Evolutionary conservation across 1,140 invertebrate species (phyloP).

Genomic region (Globodera rostochiensis): DNA sequence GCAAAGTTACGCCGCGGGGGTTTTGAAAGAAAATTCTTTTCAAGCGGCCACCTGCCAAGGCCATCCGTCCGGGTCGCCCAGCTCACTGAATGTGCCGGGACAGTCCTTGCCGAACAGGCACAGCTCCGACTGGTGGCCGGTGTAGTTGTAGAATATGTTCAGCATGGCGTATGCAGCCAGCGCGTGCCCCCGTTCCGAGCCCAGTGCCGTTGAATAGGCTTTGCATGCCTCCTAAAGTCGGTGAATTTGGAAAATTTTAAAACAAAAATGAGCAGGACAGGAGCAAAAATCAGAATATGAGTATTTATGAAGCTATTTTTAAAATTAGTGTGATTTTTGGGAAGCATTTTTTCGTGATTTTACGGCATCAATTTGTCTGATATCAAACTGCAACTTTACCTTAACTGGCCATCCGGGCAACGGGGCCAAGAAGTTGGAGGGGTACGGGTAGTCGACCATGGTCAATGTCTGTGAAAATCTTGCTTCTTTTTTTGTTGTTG

Average conservation of each 20-base stretch:
- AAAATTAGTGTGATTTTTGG: too few relatives aligned
- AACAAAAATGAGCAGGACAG: neutral
- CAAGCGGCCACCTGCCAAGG: conserved; percentile 46
- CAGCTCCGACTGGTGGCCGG: conserved; percentile 23
- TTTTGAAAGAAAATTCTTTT: neutral
- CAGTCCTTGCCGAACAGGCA: conserved; percentile 26
- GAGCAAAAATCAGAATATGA: too few relatives aligned
- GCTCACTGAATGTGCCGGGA: conserved; percentile 29
- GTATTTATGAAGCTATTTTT: too few relatives aligned
- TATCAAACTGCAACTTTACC: conserved; percentile 65
- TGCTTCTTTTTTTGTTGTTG: neutral
- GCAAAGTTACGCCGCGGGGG: neutral
- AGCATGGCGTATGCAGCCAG: conserved; percentile 42
- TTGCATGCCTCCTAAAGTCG: conserved; percentile 43
- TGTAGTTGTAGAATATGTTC: conserved; percentile 47
- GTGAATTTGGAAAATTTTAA: conserved; percentile 7
- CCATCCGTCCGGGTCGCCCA: conserved; percentile 51
- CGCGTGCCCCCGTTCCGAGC: conserved; percentile 35
- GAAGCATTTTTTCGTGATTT: too few relatives aligned
- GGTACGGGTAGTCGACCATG: conserved; percentile 70
- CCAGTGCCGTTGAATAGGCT: conserved; percentile 17
- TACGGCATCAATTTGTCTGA: too few relatives aligned
- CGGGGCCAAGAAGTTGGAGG: conserved; percentile 67
- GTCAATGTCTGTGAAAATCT: conserved; percentile 62
- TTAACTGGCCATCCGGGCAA: conserved; percentile 72